Evolutionary conservation across 2,797 vertebrate genomes (phyloP).

Genomic region (Ambastaia sidthimunki): DNA sequence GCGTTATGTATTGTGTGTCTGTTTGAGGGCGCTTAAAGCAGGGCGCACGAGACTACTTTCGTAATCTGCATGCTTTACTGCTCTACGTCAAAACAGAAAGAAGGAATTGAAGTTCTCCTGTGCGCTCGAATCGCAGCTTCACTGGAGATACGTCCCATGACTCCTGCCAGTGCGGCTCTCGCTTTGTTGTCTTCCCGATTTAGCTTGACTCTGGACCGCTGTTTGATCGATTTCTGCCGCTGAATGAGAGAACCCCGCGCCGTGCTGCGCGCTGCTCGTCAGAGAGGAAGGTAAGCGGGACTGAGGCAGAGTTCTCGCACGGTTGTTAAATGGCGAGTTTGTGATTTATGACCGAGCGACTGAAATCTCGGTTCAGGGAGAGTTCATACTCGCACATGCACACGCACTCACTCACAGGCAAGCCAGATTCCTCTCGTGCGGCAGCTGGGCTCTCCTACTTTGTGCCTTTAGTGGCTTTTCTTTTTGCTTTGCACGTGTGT

Average conservation of each 20-base stretch:
- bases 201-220: constrained; percentile 80
- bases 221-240: constrained; percentile 83
- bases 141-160: constrained; percentile 74
- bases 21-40: constrained; percentile 77
- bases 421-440: constrained; percentile 72
- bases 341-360: constrained; percentile 99
- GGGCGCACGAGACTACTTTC: constrained; percentile 74
- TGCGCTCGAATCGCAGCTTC: constrained; percentile 69
- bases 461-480: constrained; percentile 67
- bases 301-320: constrained; percentile 85
- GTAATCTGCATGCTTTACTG: constrained; percentile 77
- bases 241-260: constrained; percentile 83
- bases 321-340: constrained; percentile 95
- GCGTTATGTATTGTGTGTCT: constrained; percentile 77
- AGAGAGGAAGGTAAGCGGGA: constrained; percentile 99
- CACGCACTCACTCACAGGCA: constrained; percentile 65
- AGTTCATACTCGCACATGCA: constrained; percentile 89
- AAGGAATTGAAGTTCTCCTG: constrained; percentile 66
- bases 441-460: constrained; percentile 64
- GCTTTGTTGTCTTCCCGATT: constrained; percentile 65
- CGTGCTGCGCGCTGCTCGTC: constrained; percentile 90
- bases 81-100: constrained; percentile 74
- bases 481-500: constrained; percentile 58
- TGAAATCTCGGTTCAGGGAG: constrained; percentile 99
- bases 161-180: constrained; percentile 66